Evolutionary conservation across 2,113 vertebrate genomes (phyloP).

Genomic region (Brachirus orientalis): DNA sequence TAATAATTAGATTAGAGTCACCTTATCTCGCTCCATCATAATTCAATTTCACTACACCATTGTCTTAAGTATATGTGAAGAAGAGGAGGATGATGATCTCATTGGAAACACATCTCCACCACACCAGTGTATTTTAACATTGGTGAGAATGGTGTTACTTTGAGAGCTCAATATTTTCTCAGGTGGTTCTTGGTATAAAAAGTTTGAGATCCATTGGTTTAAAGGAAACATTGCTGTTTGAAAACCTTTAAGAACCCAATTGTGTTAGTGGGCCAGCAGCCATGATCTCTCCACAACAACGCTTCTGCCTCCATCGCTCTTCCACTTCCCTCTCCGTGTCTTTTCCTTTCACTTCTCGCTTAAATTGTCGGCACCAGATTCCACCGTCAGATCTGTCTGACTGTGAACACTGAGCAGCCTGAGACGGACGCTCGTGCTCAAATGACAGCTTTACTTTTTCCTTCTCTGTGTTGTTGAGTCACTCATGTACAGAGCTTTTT

Average conservation of each 20-base stretch:
- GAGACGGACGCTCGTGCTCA: conserved; percentile 40
- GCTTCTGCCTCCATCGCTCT: neutral
- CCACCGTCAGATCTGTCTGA: conserved; percentile 48
- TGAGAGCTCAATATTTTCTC: too few species aligned
- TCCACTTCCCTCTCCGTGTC: conserved; percentile 17
- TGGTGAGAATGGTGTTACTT: too few species aligned
- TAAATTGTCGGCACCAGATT: conserved; percentile 19
- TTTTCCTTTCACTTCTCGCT: conserved; percentile 31
- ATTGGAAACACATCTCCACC: too few species aligned
- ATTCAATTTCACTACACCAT: too few species aligned
- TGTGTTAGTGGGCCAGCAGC: conserved; percentile 31
- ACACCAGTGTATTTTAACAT: too few species aligned
- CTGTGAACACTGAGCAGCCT: conserved; percentile 43
- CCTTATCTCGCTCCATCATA: too few species aligned
- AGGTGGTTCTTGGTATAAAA: too few species aligned
- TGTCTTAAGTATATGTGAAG: too few species aligned
- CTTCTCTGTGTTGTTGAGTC: neutral
- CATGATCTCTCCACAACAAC: conserved; percentile 25
- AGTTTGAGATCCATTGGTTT: too few species aligned
- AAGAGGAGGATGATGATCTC: too few species aligned
- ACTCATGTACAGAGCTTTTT: neutral
- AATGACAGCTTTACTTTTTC: conserved; percentile 25
- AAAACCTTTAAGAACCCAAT: conserved; percentile 36
- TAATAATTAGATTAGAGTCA: too few species aligned
- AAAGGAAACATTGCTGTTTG: conserved; percentile 44